These are phyloP conservation scores for Tretioscincus oriximinensis DNA, from an alignment of 2,113 vertebrate genomes.

Conservation along the genomic window DNA sequence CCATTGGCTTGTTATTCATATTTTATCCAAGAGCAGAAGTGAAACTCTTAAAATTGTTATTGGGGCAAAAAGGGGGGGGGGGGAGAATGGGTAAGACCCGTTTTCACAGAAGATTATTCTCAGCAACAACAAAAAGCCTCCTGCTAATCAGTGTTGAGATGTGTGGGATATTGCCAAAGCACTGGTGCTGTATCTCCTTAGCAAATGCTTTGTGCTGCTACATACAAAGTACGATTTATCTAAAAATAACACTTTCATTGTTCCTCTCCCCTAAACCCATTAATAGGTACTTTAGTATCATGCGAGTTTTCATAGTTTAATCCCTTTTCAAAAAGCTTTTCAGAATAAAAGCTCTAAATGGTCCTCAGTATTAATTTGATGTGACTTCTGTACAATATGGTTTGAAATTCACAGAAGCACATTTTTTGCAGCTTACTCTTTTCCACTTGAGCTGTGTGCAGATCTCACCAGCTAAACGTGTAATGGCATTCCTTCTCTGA, in stretches of 20 bases:
- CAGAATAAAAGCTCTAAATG: slow-evolving; percentile 96
- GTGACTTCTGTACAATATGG: slow-evolving; percentile 99
- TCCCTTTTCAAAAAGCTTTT: slow-evolving; percentile 96
- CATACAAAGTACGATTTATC: slow-evolving; percentile 80
- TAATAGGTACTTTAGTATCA: slow-evolving; percentile 98
- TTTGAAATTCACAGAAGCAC: slow-evolving; percentile 87
- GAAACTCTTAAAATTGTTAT: slow-evolving; percentile 33
- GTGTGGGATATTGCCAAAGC: slow-evolving; percentile 59
- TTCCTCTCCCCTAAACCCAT: slow-evolving; percentile 77
- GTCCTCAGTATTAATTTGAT: slow-evolving; percentile 99
- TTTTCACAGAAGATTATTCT: slow-evolving; percentile 58
- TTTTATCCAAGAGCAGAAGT: slow-evolving; percentile 23
- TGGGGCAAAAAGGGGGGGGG: slow-evolving; percentile 54
- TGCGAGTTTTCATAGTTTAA: slow-evolving; percentile 99
- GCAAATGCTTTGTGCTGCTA: slow-evolving; percentile 72
- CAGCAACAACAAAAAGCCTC: slow-evolving; percentile 55
- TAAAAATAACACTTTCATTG: slow-evolving; percentile 84
- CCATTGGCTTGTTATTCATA: fast-evolving
- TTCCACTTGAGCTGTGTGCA: slow-evolving; percentile 78
- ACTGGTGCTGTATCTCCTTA: slow-evolving; percentile 64
- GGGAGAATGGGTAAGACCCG: slow-evolving; percentile 46
- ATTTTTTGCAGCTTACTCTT: slow-evolving; percentile 77
- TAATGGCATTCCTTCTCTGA: slow-evolving; percentile 76
- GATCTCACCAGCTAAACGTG: slow-evolving; percentile 86
- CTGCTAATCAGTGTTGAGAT: slow-evolving; percentile 58